Evolutionary conservation across 2,113 vertebrate genomes (phyloP).

Genomic region (Hystrix cristata): DNA sequence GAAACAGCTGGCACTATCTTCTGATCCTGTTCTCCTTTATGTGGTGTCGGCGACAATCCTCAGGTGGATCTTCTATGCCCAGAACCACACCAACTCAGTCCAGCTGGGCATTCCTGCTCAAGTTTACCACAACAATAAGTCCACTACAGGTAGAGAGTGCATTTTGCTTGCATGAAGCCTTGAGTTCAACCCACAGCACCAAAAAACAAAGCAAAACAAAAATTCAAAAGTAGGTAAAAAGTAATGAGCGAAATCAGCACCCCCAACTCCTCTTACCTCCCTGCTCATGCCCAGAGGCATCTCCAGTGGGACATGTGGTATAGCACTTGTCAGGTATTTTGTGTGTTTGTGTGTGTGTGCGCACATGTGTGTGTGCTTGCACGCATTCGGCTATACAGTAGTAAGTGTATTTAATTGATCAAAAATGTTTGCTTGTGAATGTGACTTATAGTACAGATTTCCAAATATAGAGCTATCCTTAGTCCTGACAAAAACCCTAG

Average conservation of each 20-base stretch:
- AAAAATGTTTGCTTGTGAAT: background rate
- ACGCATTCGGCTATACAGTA: background rate
- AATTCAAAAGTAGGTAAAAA: background rate
- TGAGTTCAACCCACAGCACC: background rate
- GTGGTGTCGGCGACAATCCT: no score
- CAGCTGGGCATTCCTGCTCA: no score
- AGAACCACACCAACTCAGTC: no score
- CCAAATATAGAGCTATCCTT: background rate
- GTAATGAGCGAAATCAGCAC: background rate
- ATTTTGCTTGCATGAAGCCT: background rate
- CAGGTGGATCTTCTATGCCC: no score
- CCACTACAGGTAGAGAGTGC: no score
- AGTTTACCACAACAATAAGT: no score
- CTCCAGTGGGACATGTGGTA: background rate
- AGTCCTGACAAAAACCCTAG: background rate
- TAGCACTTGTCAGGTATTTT: background rate
- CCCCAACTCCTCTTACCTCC: background rate
- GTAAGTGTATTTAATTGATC: background rate
- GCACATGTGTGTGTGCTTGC: no score
- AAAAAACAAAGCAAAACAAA: background rate
- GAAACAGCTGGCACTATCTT: no score
- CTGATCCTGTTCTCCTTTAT: no score
- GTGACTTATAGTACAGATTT: background rate
- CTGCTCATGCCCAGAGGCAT: no score
- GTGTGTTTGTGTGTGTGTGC: background rate